A percentile compares a stretch with the other conserved stretches of the same genome.
Evolutionary conservation across 1,140 invertebrate species (phyloP).

Genomic region (Nylanderia fulva): DNA sequence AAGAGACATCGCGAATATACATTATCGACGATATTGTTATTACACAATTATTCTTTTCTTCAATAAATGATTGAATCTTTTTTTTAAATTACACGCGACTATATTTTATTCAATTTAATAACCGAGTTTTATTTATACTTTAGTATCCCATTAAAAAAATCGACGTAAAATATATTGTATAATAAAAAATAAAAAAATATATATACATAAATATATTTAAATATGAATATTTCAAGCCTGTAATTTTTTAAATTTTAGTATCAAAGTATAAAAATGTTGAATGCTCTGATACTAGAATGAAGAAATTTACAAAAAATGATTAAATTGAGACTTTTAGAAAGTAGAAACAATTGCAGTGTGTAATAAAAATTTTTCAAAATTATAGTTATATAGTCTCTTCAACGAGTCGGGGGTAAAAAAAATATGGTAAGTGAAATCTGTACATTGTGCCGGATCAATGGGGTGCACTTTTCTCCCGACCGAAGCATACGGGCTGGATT

Average conservation of each 20-base stretch:
- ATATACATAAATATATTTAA: neutral
- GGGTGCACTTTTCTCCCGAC: slow-evolving; percentile 1
- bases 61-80: neutral
- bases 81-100: neutral
- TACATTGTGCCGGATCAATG: neutral
- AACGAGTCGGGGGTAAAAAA: neutral
- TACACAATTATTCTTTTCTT: neutral
- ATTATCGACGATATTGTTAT: slow-evolving; percentile 66
- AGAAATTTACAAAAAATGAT: no score
- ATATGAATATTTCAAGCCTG: no score
- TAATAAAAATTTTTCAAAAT: neutral
- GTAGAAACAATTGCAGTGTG: neutral
- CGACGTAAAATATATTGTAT: neutral
- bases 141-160: neutral
- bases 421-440: slow-evolving; percentile 21
- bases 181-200: neutral
- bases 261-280: no score
- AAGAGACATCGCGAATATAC: slow-evolving; percentile 57
- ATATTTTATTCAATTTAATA: neutral
- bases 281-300: no score
- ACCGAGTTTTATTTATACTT: neutral
- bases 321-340: neutral
- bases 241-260: no score
- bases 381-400: neutral
- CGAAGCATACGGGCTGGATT: slow-evolving; percentile 80